A percentile compares a stretch with the other conserved stretches of the same genome.
Conservation (phyloP, 2,113 vertebrate genomes). For the Gnathonemus echidnorhynchus region DNA sequence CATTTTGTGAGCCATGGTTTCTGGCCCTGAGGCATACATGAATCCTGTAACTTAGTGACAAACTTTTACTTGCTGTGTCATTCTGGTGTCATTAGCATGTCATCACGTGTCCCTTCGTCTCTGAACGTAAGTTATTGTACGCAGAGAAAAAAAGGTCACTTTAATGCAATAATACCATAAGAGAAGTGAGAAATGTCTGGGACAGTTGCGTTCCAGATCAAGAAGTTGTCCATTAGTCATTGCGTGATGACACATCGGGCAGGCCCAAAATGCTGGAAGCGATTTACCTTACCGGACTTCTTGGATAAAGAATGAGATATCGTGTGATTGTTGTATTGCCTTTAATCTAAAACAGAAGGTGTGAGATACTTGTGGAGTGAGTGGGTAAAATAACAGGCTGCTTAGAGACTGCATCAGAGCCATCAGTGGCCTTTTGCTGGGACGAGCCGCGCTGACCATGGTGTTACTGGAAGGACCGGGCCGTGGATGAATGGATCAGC, state of each 20-base stretch:
- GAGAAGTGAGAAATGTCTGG: not conserved
- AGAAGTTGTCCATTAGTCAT: not conserved
- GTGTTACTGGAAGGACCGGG: not conserved
- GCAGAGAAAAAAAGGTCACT: not conserved
- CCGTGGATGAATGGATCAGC: not conserved
- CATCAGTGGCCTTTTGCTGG: not conserved
- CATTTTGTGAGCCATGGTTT: not conserved
- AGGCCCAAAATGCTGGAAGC: not conserved
- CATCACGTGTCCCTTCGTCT: not conserved
- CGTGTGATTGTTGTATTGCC: not conserved
- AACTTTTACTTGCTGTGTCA: not conserved
- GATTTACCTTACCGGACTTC: not conserved
- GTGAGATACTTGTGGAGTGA: not conserved
- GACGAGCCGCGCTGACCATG: not conserved
- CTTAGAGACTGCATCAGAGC: not conserved
- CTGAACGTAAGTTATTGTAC: not conserved
- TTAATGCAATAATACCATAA: not conserved
- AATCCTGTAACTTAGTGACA: not conserved
- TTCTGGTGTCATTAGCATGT: not conserved
- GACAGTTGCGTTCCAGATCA: not conserved
- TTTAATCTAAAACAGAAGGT: not conserved
- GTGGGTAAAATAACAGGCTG: not conserved
- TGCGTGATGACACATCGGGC: not conserved
- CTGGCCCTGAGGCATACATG: not conserved
- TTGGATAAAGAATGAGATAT: not conserved